These are phyloP conservation scores for Phalacrocorax pelagicus DNA, from an alignment of 2,113 vertebrate genomes.

Conservation along the genomic window DNA sequence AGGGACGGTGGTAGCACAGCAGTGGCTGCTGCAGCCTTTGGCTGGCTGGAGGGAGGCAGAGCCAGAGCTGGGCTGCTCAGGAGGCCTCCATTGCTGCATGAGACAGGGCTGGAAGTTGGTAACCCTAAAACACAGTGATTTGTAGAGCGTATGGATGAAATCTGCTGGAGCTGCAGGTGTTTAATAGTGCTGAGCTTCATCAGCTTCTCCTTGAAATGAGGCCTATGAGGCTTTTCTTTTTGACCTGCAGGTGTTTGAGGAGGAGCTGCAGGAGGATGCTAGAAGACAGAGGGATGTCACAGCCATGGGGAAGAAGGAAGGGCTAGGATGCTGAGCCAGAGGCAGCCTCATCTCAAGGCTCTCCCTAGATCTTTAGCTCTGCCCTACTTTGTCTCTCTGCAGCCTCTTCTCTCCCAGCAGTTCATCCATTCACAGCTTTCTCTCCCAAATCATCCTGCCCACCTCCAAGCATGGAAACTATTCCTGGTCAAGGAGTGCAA, in stretches of 20 bases:
- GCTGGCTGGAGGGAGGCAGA: neutral
- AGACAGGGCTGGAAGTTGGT: neutral
- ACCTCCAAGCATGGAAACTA: neutral
- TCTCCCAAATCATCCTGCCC: neutral
- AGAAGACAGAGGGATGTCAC: neutral
- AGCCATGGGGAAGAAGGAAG: neutral
- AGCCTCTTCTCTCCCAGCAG: neutral
- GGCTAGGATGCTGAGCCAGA: neutral
- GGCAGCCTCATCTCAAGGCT: neutral
- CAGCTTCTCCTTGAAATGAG: neutral
- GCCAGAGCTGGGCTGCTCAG: fast-evolving
- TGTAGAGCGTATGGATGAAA: constrained; percentile 1
- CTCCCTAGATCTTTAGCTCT: neutral
- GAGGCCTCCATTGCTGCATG: neutral
- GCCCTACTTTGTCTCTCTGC: neutral
- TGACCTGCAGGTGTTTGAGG: neutral
- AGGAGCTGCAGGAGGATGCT: neutral
- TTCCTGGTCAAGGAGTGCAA: neutral
- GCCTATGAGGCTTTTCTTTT: neutral
- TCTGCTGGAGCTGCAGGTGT: neutral
- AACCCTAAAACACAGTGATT: neutral
- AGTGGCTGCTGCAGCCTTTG: neutral
- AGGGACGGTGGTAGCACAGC: fast-evolving
- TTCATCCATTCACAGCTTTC: neutral
- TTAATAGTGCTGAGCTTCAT: neutral